A percentile compares a stretch with the other conserved stretches of the same genome.
phyloP scores from a whole-genome alignment of 2,113 vertebrate species.

The Podarcis cretensis region DNA sequence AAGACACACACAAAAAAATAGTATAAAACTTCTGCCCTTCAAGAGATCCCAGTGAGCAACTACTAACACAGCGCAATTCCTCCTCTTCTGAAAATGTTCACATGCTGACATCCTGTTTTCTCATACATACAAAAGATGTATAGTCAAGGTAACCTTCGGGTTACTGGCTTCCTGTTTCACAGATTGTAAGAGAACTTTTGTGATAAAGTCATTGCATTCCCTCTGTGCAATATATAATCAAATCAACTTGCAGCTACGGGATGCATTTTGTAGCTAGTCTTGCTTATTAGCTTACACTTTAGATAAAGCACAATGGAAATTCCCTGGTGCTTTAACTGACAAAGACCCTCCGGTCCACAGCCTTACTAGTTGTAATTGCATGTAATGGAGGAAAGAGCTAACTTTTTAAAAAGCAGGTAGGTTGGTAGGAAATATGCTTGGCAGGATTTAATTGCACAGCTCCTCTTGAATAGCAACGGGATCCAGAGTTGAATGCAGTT shows the following conservation, averaged over 20 bases:
- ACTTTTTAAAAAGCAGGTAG: conserved; percentile 33
- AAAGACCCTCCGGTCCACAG: conserved; percentile 24
- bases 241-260: not conserved
- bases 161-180: not conserved
- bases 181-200: not conserved
- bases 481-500: conserved; percentile 35
- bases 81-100: not conserved
- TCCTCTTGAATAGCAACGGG: conserved; percentile 49
- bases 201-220: not conserved
- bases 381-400: conserved; percentile 27
- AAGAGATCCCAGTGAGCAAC: not conserved
- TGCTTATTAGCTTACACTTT: conserved; percentile 25
- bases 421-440: conserved; percentile 23
- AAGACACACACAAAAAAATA: too few relatives aligned
- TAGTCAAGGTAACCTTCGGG: not conserved
- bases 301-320: conserved; percentile 28
- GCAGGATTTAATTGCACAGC: conserved; percentile 21
- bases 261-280: not conserved
- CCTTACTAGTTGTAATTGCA: conserved; percentile 3
- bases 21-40: not conserved
- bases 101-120: not conserved
- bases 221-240: not conserved
- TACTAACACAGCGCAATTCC: not conserved
- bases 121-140: not conserved
- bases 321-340: conserved; percentile 19